Evolutionary conservation across 2,113 vertebrate genomes (phyloP).

Genomic region (Ptyas mucosa): DNA sequence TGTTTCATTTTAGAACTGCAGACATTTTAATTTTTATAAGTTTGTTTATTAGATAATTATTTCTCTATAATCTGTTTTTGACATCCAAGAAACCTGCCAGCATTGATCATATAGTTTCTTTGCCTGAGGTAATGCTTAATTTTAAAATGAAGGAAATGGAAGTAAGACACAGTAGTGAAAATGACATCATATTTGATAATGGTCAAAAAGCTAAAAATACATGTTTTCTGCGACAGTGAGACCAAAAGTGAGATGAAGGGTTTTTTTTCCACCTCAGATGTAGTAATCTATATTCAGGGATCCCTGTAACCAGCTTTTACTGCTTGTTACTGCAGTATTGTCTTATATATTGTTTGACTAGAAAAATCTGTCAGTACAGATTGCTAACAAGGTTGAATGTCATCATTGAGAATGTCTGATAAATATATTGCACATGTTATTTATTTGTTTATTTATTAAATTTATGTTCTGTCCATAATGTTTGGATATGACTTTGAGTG

Average conservation of each 20-base stretch:
- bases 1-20: background rate
- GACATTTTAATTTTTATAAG: background rate
- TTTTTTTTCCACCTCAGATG: background rate
- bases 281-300: background rate
- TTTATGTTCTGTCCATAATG: background rate
- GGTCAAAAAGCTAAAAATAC: constrained; percentile 1
- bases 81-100: background rate
- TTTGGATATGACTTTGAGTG: background rate
- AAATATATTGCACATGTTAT: background rate
- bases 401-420: background rate
- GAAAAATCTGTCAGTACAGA: background rate
- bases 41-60: background rate
- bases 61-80: background rate
- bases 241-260: background rate
- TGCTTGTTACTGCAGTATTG: background rate
- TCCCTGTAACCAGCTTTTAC: background rate
- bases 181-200: background rate
- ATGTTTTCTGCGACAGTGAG: background rate
- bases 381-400: background rate
- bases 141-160: background rate
- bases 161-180: background rate
- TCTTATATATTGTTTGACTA: background rate
- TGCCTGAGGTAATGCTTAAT: background rate
- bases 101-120: background rate
- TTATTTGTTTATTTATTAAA: background rate